phyloP scores from a whole-genome alignment of 2,888 invertebrate genomes.

The Lasioglossum leucozonium region DNA sequence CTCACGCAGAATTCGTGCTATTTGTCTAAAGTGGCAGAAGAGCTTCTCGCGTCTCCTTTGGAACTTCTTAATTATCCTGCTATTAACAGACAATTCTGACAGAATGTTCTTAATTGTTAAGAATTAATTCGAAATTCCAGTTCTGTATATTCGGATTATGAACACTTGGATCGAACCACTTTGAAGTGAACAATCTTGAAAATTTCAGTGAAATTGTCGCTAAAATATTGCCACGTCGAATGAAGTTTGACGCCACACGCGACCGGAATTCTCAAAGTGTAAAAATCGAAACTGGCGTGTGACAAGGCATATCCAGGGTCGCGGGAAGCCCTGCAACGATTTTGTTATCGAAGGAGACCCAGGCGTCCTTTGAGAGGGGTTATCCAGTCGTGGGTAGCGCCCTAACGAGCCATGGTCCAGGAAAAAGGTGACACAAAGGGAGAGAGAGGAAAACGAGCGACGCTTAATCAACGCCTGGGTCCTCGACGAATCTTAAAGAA shows the following conservation, averaged over 20 bases:
- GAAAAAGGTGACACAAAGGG: conserved; percentile 29
- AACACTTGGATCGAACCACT: too few relatives aligned
- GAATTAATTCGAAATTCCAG: too few relatives aligned
- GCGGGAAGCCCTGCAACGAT: conserved; percentile 38
- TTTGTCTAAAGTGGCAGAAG: too few relatives aligned
- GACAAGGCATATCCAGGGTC: not conserved
- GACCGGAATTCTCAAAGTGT: not conserved
- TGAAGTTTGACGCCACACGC: not conserved
- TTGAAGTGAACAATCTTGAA: too few relatives aligned
- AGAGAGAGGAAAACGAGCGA: conserved; percentile 30
- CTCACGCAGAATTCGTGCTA: too few relatives aligned
- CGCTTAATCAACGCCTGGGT: conserved; percentile 62
- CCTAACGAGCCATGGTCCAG: conserved; percentile 56
- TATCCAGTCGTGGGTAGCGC: conserved; percentile 34
- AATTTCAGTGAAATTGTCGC: too few relatives aligned
- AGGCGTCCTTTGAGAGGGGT: conserved; percentile 56
- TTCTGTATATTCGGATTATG: too few relatives aligned
- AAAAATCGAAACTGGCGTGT: not conserved
- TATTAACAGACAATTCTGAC: too few relatives aligned
- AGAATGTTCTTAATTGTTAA: too few relatives aligned
- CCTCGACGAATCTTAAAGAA: conserved; percentile 47
- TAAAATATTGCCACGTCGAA: not conserved
- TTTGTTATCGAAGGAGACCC: conserved; percentile 53
- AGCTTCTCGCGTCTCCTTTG: too few relatives aligned
- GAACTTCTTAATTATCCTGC: too few relatives aligned